Evolutionary conservation across 1,140 invertebrate genomes (phyloP), one percentile per base, ranked within the genome.

Genomic region (Glossosoma conforme): DNA sequence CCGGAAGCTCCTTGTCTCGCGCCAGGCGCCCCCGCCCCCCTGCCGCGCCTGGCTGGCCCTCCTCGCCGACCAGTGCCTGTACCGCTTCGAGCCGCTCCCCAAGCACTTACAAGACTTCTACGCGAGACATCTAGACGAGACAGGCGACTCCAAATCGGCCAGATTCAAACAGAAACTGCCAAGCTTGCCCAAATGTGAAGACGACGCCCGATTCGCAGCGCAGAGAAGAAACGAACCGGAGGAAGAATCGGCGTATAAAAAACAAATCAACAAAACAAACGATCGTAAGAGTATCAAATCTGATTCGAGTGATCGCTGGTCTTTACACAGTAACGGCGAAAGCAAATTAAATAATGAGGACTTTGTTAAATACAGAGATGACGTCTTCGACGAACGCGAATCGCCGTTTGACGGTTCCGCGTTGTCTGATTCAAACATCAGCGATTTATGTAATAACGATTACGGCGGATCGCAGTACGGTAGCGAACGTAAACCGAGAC

Each of bases 81-180:
- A 51, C 32, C 24, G 42, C 8, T 49, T 58, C 17, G 45, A 58
- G 25, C 41, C 52, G 6, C 44, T 58, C 5, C 56, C 56, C 19
- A 50, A 58, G 15, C 54, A 58, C 32, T 32, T 58, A 8, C 56
- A 58, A 47, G 46, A 53, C 14, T 58, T 58, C 43, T 58, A 58
- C 33, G 56, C 38, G 14, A 30, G 35, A 13, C 51, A 54, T 44
- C 30, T 58, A 21, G 56, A 58, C 22, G 56, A 58, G 14, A 42
- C 47, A n/a, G 25, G 25, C 8, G n/a, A n/a, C n/a, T n/a, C n/a
- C n/a, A n/a, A n/a, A n/a, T n/a, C n/a, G n/a, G n/a, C n/a, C n/a
- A n/a, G n/a, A n/a, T n/a, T n/a, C n/a, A n/a, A n/a, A n/a, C n/a
- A n/a, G n/a, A n/a, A n/a, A n/a, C n/a, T n/a, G n/a, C n/a, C n/a